Percentiles rank a stretch among this genome's conserved stretches.
Evolutionary conservation across 2,113 vertebrate genomes (phyloP).

Genomic region (Oxyruncus cristatus): DNA sequence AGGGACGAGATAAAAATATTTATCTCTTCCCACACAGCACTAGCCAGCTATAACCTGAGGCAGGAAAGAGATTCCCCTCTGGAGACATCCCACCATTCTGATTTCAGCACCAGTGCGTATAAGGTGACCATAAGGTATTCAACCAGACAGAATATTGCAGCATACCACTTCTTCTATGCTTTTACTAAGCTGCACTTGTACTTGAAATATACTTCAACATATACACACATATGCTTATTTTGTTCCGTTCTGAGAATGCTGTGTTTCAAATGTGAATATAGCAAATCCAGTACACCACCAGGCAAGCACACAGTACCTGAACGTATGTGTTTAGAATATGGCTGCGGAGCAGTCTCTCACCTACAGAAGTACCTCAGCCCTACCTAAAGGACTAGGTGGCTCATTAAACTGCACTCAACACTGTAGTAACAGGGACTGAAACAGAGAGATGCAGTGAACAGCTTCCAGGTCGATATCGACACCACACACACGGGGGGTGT

Average conservation of each 20-base stretch:
- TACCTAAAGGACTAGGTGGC: neutral
- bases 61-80: neutral
- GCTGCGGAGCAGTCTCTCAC: neutral
- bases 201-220: neutral
- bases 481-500: fast-evolving
- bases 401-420: neutral
- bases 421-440: neutral
- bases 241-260: neutral
- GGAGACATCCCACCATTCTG: neutral
- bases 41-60: neutral
- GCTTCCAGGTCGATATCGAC: neutral
- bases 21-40: neutral
- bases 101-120: neutral
- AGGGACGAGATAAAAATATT: neutral
- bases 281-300: neutral
- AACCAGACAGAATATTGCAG: neutral
- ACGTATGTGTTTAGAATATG: neutral
- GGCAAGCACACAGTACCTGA: neutral
- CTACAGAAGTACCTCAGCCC: neutral
- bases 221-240: fast-evolving
- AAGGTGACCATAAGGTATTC: neutral
- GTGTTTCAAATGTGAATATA: neutral
- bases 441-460: neutral
- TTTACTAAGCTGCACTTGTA: neutral
- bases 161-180: neutral